Percentiles rank a stretch among this genome's conserved stretches.
These are phyloP conservation scores for Syngnathus scovelli DNA, from an alignment of 2,113 vertebrate genomes.

Conservation along the genomic window DNA sequence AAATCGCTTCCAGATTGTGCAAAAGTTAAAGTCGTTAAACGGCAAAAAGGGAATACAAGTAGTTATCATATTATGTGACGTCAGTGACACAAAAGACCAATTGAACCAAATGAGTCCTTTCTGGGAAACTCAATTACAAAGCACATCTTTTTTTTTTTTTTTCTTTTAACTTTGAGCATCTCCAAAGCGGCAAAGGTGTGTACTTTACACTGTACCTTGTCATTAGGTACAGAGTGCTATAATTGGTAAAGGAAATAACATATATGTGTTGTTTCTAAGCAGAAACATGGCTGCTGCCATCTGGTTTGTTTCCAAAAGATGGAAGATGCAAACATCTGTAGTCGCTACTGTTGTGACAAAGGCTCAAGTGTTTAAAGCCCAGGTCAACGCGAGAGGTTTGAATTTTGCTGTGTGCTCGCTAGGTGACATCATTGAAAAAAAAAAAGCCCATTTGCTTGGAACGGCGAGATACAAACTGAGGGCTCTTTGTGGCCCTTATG, in stretches of 20 bases:
- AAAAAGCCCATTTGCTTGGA: conserved; percentile 36
- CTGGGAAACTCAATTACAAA: conserved; percentile 41
- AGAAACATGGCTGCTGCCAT: conserved; percentile 35
- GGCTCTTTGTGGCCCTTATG: not conserved
- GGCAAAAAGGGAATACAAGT: not conserved
- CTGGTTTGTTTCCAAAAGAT: conserved; percentile 52
- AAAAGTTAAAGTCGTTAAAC: not conserved
- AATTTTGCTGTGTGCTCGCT: conserved; percentile 20
- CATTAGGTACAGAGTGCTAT: conserved; percentile 50
- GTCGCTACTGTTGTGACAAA: conserved; percentile 46
- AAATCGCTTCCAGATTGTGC: not conserved
- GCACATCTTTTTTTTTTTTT: conserved; percentile 25
- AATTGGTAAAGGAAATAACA: conserved; percentile 51
- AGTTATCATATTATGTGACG: not conserved
- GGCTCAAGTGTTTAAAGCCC: conserved; percentile 32
- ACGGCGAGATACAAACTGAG: conserved; percentile 18
- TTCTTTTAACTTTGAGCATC: conserved; percentile 26
- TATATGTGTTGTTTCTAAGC: conserved; percentile 36
- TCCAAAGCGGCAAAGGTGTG: conserved; percentile 30
- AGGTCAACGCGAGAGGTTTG: conserved; percentile 34
- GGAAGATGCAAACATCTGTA: conserved; percentile 56
- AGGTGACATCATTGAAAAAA: conserved; percentile 1
- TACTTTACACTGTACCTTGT: conserved; percentile 43
- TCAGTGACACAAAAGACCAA: not conserved
- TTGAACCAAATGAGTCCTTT: not conserved